These are phyloP conservation scores for Spisula solida DNA, from an alignment of 2,888 invertebrate species.

Conservation along the genomic window DNA sequence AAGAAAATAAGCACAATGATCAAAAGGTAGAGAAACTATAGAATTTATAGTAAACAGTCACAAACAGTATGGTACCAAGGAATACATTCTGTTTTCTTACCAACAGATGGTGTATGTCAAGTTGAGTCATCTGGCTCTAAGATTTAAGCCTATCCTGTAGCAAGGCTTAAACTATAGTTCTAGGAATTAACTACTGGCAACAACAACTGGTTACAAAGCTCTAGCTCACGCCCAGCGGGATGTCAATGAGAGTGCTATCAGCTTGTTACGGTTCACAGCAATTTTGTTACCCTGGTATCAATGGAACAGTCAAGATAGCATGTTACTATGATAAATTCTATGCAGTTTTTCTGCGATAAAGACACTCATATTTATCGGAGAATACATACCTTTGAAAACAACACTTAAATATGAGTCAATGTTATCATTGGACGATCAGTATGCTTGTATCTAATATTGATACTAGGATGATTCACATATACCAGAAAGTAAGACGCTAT, in stretches of 20 bases:
- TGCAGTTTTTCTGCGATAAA: slow-evolving; percentile 7
- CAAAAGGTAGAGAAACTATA: neutral
- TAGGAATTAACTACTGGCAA: neutral
- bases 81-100: neutral
- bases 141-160: neutral
- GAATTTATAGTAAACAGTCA: neutral
- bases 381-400: slow-evolving; percentile 15
- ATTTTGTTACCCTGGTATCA: neutral
- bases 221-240: neutral
- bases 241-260: neutral
- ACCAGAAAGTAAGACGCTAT: neutral
- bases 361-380: neutral
- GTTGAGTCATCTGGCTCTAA: neutral
- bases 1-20: neutral
- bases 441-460: neutral
- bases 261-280: slow-evolving; percentile 2
- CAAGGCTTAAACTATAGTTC: neutral
- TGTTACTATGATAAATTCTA: neutral
- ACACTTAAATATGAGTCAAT: slow-evolving; percentile 6
- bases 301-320: neutral
- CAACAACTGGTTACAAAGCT: neutral
- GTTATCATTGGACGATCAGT: slow-evolving; percentile 4
- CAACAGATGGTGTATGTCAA: neutral
- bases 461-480: neutral
- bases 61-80: neutral